Evolutionary conservation across 92 coral and sea anemone species (phyloP).

Genomic region (Epizoanthus scotinus): DNA sequence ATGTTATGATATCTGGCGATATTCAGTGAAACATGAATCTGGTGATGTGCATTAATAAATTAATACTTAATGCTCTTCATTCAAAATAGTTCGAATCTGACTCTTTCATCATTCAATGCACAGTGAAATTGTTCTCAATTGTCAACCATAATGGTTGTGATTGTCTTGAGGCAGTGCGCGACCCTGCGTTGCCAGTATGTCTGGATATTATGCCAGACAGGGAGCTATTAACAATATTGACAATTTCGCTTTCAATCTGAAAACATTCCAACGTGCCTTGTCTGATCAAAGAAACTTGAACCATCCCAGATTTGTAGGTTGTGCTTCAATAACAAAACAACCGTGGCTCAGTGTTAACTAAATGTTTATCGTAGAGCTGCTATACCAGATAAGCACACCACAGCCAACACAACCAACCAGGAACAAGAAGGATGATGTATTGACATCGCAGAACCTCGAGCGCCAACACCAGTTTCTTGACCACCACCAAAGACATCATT

Average conservation of each 20-base stretch:
- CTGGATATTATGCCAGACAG: too few relatives aligned
- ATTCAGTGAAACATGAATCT: not conserved
- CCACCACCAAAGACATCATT: conserved; percentile 45
- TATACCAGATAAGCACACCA: conserved; percentile 6
- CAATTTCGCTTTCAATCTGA: conserved; percentile 9
- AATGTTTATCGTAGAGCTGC: not conserved
- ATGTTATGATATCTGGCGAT: not conserved
- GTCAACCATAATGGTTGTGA: not conserved
- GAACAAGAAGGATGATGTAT: conserved; percentile 1
- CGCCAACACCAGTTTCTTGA: conserved; percentile 7
- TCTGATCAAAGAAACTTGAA: not conserved
- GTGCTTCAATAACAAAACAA: conserved; percentile 1
- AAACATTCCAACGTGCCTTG: conserved; percentile 2
- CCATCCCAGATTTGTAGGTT: not conserved
- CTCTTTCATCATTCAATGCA: not conserved
- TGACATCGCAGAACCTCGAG: conserved; percentile 10
- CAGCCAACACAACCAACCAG: conserved; percentile 3
- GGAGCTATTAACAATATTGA: not conserved
- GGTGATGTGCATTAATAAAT: not conserved
- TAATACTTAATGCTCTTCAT: not conserved
- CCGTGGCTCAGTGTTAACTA: not conserved
- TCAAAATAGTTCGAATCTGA: not conserved
- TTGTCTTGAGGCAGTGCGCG: not conserved
- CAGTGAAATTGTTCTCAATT: not conserved
- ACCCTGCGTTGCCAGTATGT: not conserved